phyloP scores from a whole-genome alignment of 2,888 invertebrate genomes.

The Dicycla oo region DNA sequence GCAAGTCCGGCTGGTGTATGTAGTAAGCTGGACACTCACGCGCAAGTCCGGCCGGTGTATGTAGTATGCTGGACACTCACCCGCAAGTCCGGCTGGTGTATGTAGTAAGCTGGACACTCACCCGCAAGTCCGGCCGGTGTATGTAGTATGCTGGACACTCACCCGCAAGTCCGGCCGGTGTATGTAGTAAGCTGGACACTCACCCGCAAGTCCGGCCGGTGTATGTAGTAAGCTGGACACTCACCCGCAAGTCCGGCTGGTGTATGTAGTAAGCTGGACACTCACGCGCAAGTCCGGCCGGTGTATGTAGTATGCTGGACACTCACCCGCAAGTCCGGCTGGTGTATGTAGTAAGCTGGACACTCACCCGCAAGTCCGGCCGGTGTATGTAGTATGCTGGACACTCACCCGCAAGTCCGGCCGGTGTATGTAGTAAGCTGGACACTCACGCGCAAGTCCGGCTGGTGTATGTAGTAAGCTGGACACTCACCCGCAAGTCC shows the following conservation, averaged over 20 bases:
- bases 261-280: constrained; percentile 93
- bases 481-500: constrained; percentile 91
- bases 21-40: constrained; percentile 91
- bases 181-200: constrained; percentile 91
- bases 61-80: constrained; percentile 91
- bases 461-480: constrained; percentile 95
- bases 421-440: constrained; percentile 95
- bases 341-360: constrained; percentile 94
- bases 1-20: constrained; percentile 94
- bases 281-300: constrained; percentile 93
- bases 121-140: constrained; percentile 94
- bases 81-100: constrained; percentile 95
- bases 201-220: constrained; percentile 94
- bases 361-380: constrained; percentile 92
- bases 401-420: constrained; percentile 92
- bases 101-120: constrained; percentile 91
- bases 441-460: constrained; percentile 92
- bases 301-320: constrained; percentile 93
- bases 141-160: constrained; percentile 91
- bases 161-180: constrained; percentile 95
- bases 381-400: constrained; percentile 95
- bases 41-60: constrained; percentile 95
- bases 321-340: constrained; percentile 93
- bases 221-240: constrained; percentile 92
- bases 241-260: constrained; percentile 93